Base-by-base conservation (phyloP, 2,113 vertebrate species). In the Nothobranchius kuhntae region DNA sequence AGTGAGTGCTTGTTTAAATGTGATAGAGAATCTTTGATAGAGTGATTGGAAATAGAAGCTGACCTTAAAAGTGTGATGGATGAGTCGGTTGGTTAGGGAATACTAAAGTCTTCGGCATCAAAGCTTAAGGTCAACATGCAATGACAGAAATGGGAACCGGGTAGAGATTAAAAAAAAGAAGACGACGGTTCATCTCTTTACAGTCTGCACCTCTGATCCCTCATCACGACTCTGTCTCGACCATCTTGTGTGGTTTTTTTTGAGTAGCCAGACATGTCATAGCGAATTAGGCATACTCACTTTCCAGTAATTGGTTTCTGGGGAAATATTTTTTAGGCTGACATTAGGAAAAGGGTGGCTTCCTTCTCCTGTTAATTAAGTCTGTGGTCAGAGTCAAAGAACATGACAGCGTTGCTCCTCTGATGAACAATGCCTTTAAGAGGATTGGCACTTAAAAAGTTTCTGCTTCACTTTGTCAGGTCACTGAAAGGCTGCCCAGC, bases 61-160 rank as follows among this genome's bases (percentile, higher is more conserved):
- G 91, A 93, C 92, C 92, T 93, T 93, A 92, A 88, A 85, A 90
- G 81, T 82, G 81, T 90, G 91, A 93, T 89, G 88, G 89, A 92
- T 92, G 87, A 82, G 77, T 60, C 64, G 58, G 63, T 63, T 73
- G 82, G 36, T 75, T 65, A 72, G 72, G 66, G 89, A 89, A 93
- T 91, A 84, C 79, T 88, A 90, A 91, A 86, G 73, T 68, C 61
- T 70, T 74, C 57, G 8, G 65, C 62, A 71, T 75, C 55, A 58
- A 47, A 83, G 85, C 75, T 92, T 92, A 91, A 92, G 91, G 90
- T 92, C 91, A 92, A 69, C 66, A 52, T 42, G 4, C 54, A 71
- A 61, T 82, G 87, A 86, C 81, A 81, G 78, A 75, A 75, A 82
- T 48, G 78, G 68, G 83, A 73, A 88, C 46, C 13, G 56, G 44